These are phyloP conservation scores for Frankliniella intonsa DNA, from an alignment of 2,888 invertebrate genomes.

Conservation along the genomic window DNA sequence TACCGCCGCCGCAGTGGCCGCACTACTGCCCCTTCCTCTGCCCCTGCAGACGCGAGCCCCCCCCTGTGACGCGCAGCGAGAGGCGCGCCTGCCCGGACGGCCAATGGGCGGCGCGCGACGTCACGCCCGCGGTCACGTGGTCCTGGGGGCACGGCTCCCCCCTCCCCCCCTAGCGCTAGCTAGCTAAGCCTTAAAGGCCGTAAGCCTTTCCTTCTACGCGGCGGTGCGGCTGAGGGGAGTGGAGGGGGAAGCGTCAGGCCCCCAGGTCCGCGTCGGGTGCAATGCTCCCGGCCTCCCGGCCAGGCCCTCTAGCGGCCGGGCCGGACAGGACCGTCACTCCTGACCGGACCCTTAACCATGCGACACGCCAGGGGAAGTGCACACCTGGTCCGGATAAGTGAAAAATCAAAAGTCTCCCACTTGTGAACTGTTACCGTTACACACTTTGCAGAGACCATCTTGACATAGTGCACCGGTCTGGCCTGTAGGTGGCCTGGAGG, in stretches of 20 bases:
- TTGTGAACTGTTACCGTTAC: no score
- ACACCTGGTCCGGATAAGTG: no score
- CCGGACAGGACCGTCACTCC: no score
- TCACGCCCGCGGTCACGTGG: not conserved
- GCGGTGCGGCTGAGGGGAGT: not conserved
- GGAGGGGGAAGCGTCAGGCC: not conserved
- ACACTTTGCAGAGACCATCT: no score
- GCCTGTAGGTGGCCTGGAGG: no score
- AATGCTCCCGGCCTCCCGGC: not conserved
- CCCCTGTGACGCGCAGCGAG: not conserved
- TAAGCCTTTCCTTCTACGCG: conserved; percentile 1
- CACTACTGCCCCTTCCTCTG: not conserved
- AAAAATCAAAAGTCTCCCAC: no score
- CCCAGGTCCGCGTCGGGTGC: not conserved
- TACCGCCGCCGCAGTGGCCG: not conserved
- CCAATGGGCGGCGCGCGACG: not conserved
- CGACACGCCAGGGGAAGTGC: no score
- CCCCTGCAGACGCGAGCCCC: no score
- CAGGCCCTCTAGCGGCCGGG: no score
- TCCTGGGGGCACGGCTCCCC: not conserved
- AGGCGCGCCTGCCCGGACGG: not conserved
- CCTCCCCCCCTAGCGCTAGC: not conserved
- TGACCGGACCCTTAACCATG: no score
- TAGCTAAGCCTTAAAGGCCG: not conserved
- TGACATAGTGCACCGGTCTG: no score